A percentile compares a stretch with the other conserved stretches of the same genome.
phyloP scores from a whole-genome alignment of 2,888 invertebrate genomes.

The Macroteleia sp. region DNA sequence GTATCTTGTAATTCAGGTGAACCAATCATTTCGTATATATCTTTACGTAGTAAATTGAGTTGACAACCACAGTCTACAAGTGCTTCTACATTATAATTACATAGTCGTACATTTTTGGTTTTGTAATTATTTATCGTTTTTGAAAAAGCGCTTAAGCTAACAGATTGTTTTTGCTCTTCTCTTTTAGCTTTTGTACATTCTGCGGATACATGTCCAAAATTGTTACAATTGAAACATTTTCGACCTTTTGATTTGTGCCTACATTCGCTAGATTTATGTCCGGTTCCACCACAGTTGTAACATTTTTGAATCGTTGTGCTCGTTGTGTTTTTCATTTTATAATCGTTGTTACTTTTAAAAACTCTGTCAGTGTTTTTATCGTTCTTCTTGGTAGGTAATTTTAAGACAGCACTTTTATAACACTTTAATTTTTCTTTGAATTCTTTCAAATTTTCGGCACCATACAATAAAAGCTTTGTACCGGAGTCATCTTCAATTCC shows the following conservation, averaged over 20 bases:
- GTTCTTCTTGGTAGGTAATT: neutral
- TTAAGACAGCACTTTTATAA: neutral
- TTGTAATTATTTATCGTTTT: neutral
- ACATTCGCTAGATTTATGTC: no score
- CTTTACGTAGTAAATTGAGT: constrained; percentile 27
- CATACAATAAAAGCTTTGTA: neutral
- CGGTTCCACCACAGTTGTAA: no score
- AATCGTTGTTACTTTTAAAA: neutral
- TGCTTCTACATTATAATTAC: neutral
- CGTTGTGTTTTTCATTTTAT: neutral
- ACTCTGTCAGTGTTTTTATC: neutral
- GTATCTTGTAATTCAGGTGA: no score
- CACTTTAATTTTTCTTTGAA: neutral
- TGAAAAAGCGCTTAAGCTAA: no score
- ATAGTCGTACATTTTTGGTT: neutral
- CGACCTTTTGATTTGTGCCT: neutral
- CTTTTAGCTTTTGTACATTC: neutral
- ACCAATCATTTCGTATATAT: no score
- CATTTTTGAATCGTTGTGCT: neutral
- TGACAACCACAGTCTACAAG: constrained; percentile 28
- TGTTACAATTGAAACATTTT: constrained; percentile 1
- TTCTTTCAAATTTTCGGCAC: neutral
- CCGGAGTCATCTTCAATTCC: constrained; percentile 29
- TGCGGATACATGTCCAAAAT: neutral
- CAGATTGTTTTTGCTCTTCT: no score